Base-by-base conservation (phyloP, 2,113 vertebrate species). In the Embiotoca jacksoni region DNA sequence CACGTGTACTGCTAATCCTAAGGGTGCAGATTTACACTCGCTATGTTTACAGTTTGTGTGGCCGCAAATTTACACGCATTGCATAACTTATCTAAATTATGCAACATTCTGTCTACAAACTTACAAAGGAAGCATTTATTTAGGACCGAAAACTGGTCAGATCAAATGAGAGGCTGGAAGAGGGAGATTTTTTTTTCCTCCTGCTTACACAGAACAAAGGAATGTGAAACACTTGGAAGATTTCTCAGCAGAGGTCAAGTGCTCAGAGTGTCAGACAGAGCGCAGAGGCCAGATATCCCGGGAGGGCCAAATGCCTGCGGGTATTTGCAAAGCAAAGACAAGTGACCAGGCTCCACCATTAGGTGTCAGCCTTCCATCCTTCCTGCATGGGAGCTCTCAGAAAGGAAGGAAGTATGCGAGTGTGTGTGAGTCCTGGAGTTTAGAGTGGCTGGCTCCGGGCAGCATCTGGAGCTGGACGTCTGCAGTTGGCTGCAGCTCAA, bases 331-430 rank as follows among this genome's bases (percentile, higher is more conserved):
- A 55, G 74, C 10, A 58, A 54, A 72, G 72, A 68, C 44, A 82
- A 85, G 77, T 85, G 88, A 86, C 82, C 4, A 2, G 57, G 53
- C 76, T 85, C 70, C 61, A 81, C 93, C 93, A 92, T 91, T 86
- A 92, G 94, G 89, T 90, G 92, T 93, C 92, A 93, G 91, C 70
- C 91, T 91, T 90, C 87, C 23, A 83, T 88, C 85, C 84, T 67
- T 31, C 63, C 87, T 71, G 57, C 33, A 53, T 47, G 46, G n/a
- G 3, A 57, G 30, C 52, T 36, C 36, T 73, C 3, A n/a, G 47
- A 69, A 5, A 7, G 61, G 31, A 5, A 7, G 61, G 31, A 6
- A 8, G 35, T 37, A 1, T 33, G 32, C 41, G 10, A 69, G 59
- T 66, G 54, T 82, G 54, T 81, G 75, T 64, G 74, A 15, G 63